phyloP scores from a whole-genome alignment of 2,888 invertebrate species.

The Ormia ochracea region DNA sequence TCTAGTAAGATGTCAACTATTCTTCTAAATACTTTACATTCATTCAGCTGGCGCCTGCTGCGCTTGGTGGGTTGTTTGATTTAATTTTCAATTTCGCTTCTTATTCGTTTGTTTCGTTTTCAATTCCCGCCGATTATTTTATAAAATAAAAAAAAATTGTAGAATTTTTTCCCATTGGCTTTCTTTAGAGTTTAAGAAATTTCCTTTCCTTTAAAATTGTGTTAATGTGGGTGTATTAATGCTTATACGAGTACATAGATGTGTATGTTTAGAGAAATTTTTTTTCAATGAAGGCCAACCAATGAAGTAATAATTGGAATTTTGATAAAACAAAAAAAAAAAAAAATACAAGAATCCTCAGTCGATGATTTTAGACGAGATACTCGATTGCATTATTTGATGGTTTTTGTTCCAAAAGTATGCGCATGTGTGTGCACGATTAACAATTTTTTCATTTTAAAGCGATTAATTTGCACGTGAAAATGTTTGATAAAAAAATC shows the following conservation, averaged over 20 bases:
- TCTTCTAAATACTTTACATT: not conserved
- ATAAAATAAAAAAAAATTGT: not conserved
- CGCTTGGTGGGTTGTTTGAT: constrained; percentile 35
- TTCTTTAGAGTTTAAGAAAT: not conserved
- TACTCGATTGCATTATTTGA: not conserved
- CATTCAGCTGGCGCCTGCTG: constrained; percentile 23
- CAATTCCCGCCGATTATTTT: constrained; percentile 21
- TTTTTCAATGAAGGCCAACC: constrained; percentile 12
- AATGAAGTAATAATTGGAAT: constrained; percentile 31
- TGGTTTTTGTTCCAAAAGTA: not conserved
- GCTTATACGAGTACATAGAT: not conserved
- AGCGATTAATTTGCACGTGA: not conserved
- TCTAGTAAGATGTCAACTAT: too few relatives aligned
- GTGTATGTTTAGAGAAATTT: not conserved
- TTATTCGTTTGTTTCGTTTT: constrained; percentile 30
- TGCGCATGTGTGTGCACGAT: too few relatives aligned
- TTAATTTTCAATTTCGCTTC: constrained; percentile 46
- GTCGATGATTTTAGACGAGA: not conserved
- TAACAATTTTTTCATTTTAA: not conserved
- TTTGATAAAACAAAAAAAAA: not conserved
- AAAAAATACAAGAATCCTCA: not conserved
- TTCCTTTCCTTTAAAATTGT: not conserved
- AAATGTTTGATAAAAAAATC: too few relatives aligned
- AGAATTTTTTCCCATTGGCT: constrained; percentile 1
- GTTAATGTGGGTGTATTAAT: not conserved